These are phyloP conservation scores for Drosophila melanogaster DNA, from an alignment of 1,140 invertebrate species.

Conservation along the genomic window DNA sequence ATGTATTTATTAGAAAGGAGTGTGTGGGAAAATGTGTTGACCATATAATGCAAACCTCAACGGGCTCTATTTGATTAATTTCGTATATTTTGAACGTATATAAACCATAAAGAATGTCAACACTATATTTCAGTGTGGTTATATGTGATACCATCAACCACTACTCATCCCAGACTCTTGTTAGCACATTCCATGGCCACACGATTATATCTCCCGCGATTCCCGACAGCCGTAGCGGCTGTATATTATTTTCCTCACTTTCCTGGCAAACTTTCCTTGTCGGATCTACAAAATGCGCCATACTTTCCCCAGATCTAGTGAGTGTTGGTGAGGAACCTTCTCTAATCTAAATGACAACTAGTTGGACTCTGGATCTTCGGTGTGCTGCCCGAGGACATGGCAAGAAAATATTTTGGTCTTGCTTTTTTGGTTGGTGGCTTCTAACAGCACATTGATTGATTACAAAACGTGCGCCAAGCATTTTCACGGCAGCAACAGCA, in stretches of 20 bases:
- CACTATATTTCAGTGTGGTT: not conserved
- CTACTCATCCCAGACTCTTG: conserved; percentile 1
- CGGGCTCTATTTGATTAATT: no score
- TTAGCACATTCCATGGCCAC: conserved; percentile 22
- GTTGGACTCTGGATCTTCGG: conserved; percentile 58
- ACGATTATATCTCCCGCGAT: conserved; percentile 16
- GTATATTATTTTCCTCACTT: conserved; percentile 19
- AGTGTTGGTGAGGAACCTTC: conserved; percentile 39
- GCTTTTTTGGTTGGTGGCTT: conserved; percentile 36
- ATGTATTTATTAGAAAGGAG: not conserved
- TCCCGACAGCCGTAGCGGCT: not conserved
- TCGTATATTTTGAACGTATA: not conserved
- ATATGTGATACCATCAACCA: not conserved
- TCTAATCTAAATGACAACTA: conserved; percentile 57
- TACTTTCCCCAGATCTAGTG: conserved; percentile 30
- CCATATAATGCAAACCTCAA: no score
- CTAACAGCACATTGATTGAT: conserved; percentile 72
- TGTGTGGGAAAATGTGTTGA: conserved; percentile 7
- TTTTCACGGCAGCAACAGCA: conserved; percentile 67
- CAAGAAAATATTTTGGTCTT: conserved; percentile 60
- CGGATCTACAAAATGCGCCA: conserved; percentile 3
- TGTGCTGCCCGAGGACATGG: conserved; percentile 45
- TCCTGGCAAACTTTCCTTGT: conserved; percentile 27
- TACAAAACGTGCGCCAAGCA: conserved; percentile 77
- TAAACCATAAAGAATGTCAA: not conserved